phyloP scores from a whole-genome alignment of 1,140 invertebrate genomes.

The Eumaeus atala region DNA sequence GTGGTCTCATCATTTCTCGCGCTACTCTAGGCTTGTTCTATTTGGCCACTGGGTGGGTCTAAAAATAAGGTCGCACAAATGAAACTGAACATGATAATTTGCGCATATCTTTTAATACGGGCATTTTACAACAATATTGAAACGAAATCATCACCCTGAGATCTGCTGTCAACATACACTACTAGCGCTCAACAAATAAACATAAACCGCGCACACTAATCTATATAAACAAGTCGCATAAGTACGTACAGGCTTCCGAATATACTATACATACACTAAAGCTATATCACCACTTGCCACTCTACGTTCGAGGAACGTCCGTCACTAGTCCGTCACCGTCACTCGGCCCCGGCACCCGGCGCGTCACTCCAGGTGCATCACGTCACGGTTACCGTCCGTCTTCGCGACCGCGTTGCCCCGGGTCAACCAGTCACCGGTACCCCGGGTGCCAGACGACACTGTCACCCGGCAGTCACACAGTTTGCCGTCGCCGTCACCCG shows the following conservation, averaged over 20 bases:
- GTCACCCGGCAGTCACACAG: neutral
- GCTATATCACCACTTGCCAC: constrained; percentile 57
- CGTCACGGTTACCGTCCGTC: neutral
- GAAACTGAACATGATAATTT: constrained; percentile 47
- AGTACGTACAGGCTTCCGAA: constrained; percentile 69
- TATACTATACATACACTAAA: constrained; percentile 70
- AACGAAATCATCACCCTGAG: constrained; percentile 69
- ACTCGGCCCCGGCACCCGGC: neutral
- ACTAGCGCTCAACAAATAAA: constrained; percentile 72
- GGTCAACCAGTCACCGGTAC: neutral
- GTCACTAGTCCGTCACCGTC: constrained; percentile 34
- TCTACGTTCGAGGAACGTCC: constrained; percentile 45
- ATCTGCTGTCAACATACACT: constrained; percentile 73
- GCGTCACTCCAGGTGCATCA: neutral
- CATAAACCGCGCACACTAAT: constrained; percentile 70
- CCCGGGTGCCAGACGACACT: neutral
- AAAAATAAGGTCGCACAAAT: constrained; percentile 17
- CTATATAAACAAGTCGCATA: constrained; percentile 73
- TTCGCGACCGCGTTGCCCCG: neutral
- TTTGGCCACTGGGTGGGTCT: too few species aligned
- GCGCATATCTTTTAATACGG: constrained; percentile 74
- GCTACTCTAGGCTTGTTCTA: too few species aligned
- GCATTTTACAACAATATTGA: constrained; percentile 74
- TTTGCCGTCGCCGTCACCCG: constrained; percentile 33
- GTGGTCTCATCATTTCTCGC: too few species aligned